Base-by-base conservation (phyloP, 2,888 invertebrate species). In the Eupithecia inturbata region DNA sequence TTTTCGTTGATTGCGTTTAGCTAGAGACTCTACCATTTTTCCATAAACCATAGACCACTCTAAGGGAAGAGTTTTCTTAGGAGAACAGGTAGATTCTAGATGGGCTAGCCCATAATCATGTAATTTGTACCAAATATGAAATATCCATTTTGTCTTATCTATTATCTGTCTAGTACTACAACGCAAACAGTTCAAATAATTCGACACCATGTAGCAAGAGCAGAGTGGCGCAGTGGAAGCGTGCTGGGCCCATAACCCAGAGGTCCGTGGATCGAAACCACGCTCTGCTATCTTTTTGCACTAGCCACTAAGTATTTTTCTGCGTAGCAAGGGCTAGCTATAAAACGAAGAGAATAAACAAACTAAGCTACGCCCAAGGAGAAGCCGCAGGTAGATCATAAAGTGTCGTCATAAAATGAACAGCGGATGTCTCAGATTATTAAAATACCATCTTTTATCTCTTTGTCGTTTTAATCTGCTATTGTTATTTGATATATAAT, bases 211-310 rank as follows among this genome's bases (percentile, higher is more conserved):
- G 0, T 26, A 14, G 0, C 57, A 70, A 22, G 85, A 96, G 96
- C 96, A 96, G 96, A 96, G 96, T 96, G 96, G 96, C 96, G 96
- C 96, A 96, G 96, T 96, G 96, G 96, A 96, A 96, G 96, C 96
- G 96, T 96, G 96, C 96, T 96, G 96, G 96, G 96, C 96, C 96
- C 96, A 96, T 96, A 96, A 96, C 96, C 96, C 97, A 97, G 97
- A 97, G 97, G 96, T 97, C 97, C 97, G 97, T 97, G 96, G 96
- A 96, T 96, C 96, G 97, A 97, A 96, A 96, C 96, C 96, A 96
- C 96, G 96, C 96, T 96, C 96, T 96, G 96, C 96, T 96, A 96
- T 16, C 28, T 70, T 68, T 74, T 74, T 74, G 70, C 33, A 66
- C 36, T 60, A 60, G 4, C 10, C 1, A 28, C 16, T 28, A 14